phyloP scores from a whole-genome alignment of 2,888 invertebrate genomes.

The Sinohyriopsis cumingii region DNA sequence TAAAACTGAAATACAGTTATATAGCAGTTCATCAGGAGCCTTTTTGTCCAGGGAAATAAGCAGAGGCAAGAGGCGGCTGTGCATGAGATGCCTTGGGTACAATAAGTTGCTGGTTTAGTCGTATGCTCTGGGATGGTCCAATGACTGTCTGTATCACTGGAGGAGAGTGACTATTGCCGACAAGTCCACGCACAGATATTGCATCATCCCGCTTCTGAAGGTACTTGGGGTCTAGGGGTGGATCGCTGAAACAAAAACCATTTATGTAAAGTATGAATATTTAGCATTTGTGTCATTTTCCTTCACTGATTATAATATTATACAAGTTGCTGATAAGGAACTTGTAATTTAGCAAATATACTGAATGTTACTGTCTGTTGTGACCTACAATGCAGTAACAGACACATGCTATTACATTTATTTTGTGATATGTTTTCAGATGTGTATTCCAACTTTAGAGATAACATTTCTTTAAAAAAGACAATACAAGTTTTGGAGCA shows the following conservation, averaged over 20 bases:
- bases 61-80: conserved; percentile 61
- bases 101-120: conserved; percentile 56
- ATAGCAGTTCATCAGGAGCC: conserved; percentile 35
- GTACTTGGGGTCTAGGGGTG: conserved; percentile 64
- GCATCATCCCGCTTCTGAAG: conserved; percentile 62
- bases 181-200: conserved; percentile 53
- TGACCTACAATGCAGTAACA: background rate
- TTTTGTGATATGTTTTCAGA: no score
- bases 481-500: no score
- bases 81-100: conserved; percentile 44
- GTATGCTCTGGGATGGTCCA: conserved; percentile 29
- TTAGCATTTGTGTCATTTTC: no score
- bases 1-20: no score
- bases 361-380: no score
- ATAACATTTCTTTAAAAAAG: no score
- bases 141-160: conserved; percentile 36
- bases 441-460: no score
- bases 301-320: background rate
- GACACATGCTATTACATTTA: background rate
- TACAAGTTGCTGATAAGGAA: no score
- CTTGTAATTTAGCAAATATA: no score
- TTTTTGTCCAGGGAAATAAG: conserved; percentile 64
- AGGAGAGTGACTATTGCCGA: conserved; percentile 40
- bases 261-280: background rate
- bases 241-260: conserved; percentile 54